These are phyloP conservation scores for Gopherus evgoodei DNA, from an alignment of 2,113 vertebrate genomes.

Conservation along the genomic window DNA sequence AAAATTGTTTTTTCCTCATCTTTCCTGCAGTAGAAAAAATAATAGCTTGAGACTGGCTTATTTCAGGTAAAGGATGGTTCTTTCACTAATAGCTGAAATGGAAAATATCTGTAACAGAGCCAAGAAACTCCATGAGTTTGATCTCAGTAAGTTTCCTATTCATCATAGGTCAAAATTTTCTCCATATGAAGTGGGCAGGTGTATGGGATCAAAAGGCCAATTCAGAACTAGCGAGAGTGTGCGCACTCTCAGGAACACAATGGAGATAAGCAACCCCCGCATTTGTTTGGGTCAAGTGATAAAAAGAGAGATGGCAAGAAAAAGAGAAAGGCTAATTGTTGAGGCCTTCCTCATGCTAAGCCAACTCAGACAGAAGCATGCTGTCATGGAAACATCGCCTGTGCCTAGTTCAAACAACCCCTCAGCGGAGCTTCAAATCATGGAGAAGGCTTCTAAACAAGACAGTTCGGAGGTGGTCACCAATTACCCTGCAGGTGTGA, in stretches of 20 bases:
- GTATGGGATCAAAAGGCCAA: neutral
- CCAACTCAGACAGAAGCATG: neutral
- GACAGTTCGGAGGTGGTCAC: fast-evolving
- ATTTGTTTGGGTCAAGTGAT: fast-evolving
- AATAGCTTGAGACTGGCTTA: neutral
- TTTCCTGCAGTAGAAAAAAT: neutral
- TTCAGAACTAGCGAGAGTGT: neutral
- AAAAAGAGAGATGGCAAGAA: neutral
- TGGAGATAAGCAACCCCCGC: neutral
- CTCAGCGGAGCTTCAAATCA: neutral
- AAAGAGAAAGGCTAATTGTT: neutral
- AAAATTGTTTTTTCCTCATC: neutral
- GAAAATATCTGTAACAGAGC: neutral
- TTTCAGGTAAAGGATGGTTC: neutral
- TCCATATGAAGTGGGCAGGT: neutral
- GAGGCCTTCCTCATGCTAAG: neutral
- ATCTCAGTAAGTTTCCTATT: neutral
- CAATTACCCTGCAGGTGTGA: neutral
- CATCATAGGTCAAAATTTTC: neutral
- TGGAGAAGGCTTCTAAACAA: fast-evolving
- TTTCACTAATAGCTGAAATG: neutral
- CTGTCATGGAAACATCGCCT: neutral
- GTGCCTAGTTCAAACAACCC: neutral
- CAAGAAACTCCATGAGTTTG: neutral
- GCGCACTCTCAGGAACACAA: neutral